Base-by-base conservation (phyloP, 2,888 invertebrate genomes). In the Ecdyonurus torrentis region DNA sequence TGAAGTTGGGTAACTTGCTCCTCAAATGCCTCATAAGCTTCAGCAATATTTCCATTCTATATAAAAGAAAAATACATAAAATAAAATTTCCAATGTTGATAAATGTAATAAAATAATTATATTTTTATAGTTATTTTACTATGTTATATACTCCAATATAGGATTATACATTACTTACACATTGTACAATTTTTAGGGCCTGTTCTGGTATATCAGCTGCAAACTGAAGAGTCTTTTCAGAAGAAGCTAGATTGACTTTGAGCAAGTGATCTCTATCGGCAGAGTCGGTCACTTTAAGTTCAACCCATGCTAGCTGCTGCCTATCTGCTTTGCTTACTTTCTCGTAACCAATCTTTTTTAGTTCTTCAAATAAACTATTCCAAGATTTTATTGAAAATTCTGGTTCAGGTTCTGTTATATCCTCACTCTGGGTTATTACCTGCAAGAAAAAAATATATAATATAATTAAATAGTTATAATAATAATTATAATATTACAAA, bases 1-100 rank as follows among this genome's bases (percentile, higher is more conserved):
- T 76, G 74, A 59, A 75, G 66, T 2, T 63, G 64, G 20, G 72
- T 71, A 10, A 76, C 65, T 15, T 68, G 72, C 74, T 50, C 20
- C n/a, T 23, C 59, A 63, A 59, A 59, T 15, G 2, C 50, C 50
- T 59, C 24, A 25, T 63, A 63, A 10, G 59, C 19, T 23, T 59
- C 37, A n/a, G 59, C 7, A 7, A 59, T 50, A 18, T 24, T 58
- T 37, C 15, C 37, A 37, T 37, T 37, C 37, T 37, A 15, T 15
- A 37, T 15, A 37, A 37, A 37, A 37, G 37, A 15, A 10, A 5
- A 37, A 10, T 10, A 5, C 37, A n/a, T n/a, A n/a, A n/a, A n/a
- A n/a, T n/a, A n/a, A n/a, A n/a, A n/a, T n/a, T n/a, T n/a, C n/a
- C n/a, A n/a, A n/a, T n/a, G n/a, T n/a, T n/a, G n/a, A n/a, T n/a